Evolutionary conservation across 2,797 vertebrate species (phyloP), one percentile per base, ranked within the genome.

Genomic region (Psittacula echo): DNA sequence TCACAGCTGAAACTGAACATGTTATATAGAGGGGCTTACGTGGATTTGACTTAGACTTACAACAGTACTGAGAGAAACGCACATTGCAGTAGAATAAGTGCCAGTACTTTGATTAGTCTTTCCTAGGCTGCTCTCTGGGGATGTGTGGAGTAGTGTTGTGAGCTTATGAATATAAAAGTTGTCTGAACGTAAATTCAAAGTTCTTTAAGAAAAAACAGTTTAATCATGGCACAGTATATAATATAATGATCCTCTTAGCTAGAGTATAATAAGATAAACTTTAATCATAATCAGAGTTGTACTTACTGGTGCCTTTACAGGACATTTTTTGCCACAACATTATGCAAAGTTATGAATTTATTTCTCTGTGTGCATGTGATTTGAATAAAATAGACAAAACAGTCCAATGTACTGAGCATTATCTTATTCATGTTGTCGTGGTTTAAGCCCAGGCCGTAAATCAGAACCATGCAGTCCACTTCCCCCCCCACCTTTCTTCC

Each of bases 11-110:
- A 96, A 87, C 26, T 16, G 12, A 96, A 74, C 74, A 74, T 65
- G 58, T 76, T 29, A 42, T 62, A 85, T 42, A 91, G 64, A 77
- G 66, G 81, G 47, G 23, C 27, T 92, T 95, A 87, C n/a, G 29
- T 88, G 47, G 88, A 95, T 97, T 91, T 94, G 87, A 95, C 74
- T 93, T 85, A 48, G 51, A 81, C 62, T 89, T 96, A 87, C 89
- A 85, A 88, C 53, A 92, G 83, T 91, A 94, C 58, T 26, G 54
- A 87, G 47, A 91, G 22, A 77, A 94, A 95, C 85, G 78, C 37
- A 95, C n/a, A 37, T 85, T 65, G 45, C 50, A 78, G 90, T 83
- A 74, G 85, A 94, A 80, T 67, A 90, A 94, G 29, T 60, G 72
- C 61, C 50, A 58, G 68, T 90, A 82, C 73, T 89, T 72, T 90